Base-by-base conservation (phyloP, 2,888 invertebrate genomes). In the Cylindroiulus punctatus region DNA sequence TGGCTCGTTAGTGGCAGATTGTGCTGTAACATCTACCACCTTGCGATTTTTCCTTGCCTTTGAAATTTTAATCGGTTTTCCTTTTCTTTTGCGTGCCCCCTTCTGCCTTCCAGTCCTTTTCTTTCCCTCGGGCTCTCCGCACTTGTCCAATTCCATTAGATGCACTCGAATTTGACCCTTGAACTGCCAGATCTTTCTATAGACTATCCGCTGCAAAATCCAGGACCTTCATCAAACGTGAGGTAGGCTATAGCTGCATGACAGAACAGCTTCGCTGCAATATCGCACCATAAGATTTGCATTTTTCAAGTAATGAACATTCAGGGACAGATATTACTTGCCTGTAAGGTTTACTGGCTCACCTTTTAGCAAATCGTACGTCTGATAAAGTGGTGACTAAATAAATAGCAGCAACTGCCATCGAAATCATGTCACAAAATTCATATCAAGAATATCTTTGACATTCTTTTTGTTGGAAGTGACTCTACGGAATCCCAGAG, bases 1-100 rank as follows among this genome's bases (percentile, higher is more conserved):
- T 4, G 26, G 5, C 8, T 65, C 10, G 26, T n/a, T 65, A 10
- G 22, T 4, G 12, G 65, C 65, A 26, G 65, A 10, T 12, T 65
- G 10, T 10, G 22, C 26, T 10, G 26, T 3, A 7, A 8, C 36
- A 36, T 82, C 36, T 12, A 36, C 36, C 40, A 32, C 40, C n/a
- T 82, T 42, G 14, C 40, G 36, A 8, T n/a, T 40, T 82, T 36
- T 40, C 36, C 36, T 82, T 36, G 19, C 36, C n/a, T 36, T 36
- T n/a, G 82, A 42, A 17, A 82, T 36, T 82, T 82, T 82, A 10
- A 82, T 82, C 5, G 82, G 82, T 42, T 82, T 82, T 82, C 82
- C 82, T 82, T 82, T 82, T 82, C 82, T 82, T 82, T 36, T 82
- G 19, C 42, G 36, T 82, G 82, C 82, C 8, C 82, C 82, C 36